Conservation (phyloP, 92 coral and sea anemone species). For the Virgularia gustaviana region DNA sequence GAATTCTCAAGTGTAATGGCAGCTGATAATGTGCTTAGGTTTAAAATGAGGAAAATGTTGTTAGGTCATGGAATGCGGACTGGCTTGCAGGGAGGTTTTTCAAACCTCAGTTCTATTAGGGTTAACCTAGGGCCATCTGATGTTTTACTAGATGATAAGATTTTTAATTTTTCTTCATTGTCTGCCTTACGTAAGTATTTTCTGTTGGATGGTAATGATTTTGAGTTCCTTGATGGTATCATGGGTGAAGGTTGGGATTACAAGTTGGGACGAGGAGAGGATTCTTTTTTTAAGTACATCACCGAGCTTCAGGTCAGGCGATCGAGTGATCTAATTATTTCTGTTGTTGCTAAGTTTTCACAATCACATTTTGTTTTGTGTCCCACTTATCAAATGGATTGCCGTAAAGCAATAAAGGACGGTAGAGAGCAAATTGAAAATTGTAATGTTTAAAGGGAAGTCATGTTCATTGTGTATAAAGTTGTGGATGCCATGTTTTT, state of each 20-base stretch:
- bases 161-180: not conserved
- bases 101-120: not conserved
- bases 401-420: not conserved
- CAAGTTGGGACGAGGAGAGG: slow-evolving; percentile 6
- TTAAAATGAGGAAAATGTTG: not conserved
- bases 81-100: slow-evolving; percentile 5
- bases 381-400: no score
- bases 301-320: not conserved
- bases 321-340: not conserved
- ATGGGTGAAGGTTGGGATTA: not conserved
- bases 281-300: slow-evolving; percentile 7
- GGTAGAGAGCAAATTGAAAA: not conserved
- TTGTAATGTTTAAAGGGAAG: no score
- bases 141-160: not conserved
- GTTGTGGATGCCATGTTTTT: no score
- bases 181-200: not conserved
- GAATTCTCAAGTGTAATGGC: not conserved
- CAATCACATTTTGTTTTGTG: slow-evolving; percentile 2
- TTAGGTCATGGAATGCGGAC: not conserved
- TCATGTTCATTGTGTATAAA: no score
- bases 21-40: no score
- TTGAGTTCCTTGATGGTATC: not conserved
- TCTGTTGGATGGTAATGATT: not conserved
- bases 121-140: slow-evolving; percentile 3
- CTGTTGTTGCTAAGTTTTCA: not conserved